phyloP scores from a whole-genome alignment of 2,888 invertebrate species.

The Nematopogon swammerdamellus region DNA sequence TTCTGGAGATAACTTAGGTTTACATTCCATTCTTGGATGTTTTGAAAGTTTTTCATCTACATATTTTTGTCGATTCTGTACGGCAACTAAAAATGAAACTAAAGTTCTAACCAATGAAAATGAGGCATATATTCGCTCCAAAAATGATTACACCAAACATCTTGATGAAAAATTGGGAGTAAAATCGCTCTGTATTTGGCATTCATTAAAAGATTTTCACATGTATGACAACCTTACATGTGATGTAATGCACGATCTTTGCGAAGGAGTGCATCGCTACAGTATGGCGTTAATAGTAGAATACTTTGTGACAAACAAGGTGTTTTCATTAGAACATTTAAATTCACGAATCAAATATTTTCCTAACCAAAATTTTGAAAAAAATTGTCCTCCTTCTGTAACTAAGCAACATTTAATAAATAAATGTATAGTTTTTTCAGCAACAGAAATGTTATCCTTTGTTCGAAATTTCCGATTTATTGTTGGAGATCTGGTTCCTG shows the following conservation, averaged over 20 bases:
- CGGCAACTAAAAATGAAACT: conserved; percentile 7
- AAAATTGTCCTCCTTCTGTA: conserved; percentile 10
- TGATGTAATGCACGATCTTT: conserved; percentile 22
- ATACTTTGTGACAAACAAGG: conserved; percentile 10
- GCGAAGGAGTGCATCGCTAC: conserved; percentile 17
- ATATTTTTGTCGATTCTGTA: conserved; percentile 18
- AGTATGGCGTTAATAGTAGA: conserved; percentile 17
- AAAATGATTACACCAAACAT: conserved; percentile 4
- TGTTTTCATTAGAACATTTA: conserved; percentile 5
- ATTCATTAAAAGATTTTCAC: conserved; percentile 16
- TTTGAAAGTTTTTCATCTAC: conserved; percentile 16
- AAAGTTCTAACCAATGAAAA: conserved; percentile 3
- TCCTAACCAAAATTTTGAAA: conserved; percentile 4
- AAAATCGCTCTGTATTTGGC: conserved; percentile 16
- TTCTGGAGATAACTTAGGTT: conserved; percentile 18
- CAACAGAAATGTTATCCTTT: conserved; percentile 17
- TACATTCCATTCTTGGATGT: conserved; percentile 15
- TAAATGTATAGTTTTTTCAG: conserved; percentile 14
- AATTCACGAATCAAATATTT: conserved; percentile 8
- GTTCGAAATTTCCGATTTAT: conserved; percentile 15
- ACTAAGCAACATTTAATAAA: conserved; percentile 11
- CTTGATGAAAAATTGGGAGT: conserved; percentile 10
- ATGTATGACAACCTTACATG: conserved; percentile 16
- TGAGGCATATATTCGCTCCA: conserved; percentile 1
- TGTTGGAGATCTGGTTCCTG: conserved; percentile 14